Percentiles rank a stretch among this genome's conserved stretches.
phyloP scores from a whole-genome alignment of 2,113 vertebrate species.

The Brienomyrus longianalis region DNA sequence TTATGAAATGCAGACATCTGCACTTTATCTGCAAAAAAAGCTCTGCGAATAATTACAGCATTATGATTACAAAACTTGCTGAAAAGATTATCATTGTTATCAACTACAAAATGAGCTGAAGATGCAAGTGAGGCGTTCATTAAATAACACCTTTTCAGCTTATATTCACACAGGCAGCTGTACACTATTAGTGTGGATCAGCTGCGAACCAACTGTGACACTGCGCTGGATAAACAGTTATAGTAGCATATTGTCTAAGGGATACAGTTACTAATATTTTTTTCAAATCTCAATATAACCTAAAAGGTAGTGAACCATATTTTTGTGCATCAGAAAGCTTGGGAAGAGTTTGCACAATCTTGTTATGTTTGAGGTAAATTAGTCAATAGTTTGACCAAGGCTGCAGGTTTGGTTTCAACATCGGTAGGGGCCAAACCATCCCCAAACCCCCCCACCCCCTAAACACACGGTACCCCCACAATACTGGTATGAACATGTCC shows the following conservation, averaged over 20 bases:
- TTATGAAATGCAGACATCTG: constrained; percentile 39
- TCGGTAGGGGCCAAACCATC: neutral
- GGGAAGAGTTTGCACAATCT: neutral
- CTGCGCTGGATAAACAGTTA: neutral
- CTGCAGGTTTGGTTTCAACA: neutral
- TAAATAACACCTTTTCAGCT: neutral
- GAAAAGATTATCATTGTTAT: constrained; percentile 3
- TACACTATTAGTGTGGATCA: neutral
- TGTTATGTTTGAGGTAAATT: neutral
- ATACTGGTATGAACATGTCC: neutral
- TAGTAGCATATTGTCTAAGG: neutral
- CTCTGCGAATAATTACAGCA: constrained; percentile 43
- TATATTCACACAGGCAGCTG: neutral
- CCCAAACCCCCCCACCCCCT: neutral
- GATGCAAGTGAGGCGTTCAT: neutral
- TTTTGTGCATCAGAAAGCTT: neutral
- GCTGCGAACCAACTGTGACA: neutral
- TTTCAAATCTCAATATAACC: neutral
- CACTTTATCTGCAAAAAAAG: neutral
- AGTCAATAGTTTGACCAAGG: neutral
- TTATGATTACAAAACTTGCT: constrained; percentile 20
- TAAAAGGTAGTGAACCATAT: neutral
- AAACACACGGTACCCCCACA: neutral
- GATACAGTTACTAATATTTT: neutral
- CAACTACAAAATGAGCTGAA: constrained; percentile 9